These are phyloP conservation scores for Mizuhopecten yessoensis DNA, from an alignment of 1,140 invertebrate genomes.

Conservation along the genomic window DNA sequence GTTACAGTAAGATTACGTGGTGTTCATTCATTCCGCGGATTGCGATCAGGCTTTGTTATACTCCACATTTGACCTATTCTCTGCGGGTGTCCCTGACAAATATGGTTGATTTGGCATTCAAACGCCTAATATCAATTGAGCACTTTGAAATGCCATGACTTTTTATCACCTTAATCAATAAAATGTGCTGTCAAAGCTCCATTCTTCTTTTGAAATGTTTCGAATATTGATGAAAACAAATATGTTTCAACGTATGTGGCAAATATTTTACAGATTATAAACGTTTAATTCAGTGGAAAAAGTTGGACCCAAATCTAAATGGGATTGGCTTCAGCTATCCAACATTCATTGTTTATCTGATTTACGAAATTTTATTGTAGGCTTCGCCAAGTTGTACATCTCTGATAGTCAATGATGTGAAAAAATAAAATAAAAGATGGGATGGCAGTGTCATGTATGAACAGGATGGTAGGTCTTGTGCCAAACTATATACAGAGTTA, in stretches of 20 bases:
- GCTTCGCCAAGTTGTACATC: neutral
- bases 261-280: slow-evolving; percentile 23
- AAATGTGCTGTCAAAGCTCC: neutral
- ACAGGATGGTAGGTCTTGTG: too few relatives aligned
- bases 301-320: neutral
- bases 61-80: neutral
- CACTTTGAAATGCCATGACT: slow-evolving; percentile 34
- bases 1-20: neutral
- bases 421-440: too few relatives aligned
- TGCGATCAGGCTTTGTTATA: neutral
- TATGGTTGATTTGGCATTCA: slow-evolving; percentile 27
- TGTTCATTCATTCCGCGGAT: neutral
- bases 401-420: too few relatives aligned
- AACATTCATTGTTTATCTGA: neutral
- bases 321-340: neutral
- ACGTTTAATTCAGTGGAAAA: neutral
- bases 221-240: slow-evolving; percentile 12
- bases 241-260: slow-evolving; percentile 26
- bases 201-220: slow-evolving; percentile 32
- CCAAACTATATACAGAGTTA: neutral
- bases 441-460: too few relatives aligned
- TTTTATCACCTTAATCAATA: slow-evolving; percentile 36
- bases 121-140: neutral
- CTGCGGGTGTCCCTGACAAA: neutral
- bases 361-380: neutral